These are phyloP conservation scores for Thymelicus sylvestris DNA, from an alignment of 2,888 invertebrate species.

Conservation along the genomic window DNA sequence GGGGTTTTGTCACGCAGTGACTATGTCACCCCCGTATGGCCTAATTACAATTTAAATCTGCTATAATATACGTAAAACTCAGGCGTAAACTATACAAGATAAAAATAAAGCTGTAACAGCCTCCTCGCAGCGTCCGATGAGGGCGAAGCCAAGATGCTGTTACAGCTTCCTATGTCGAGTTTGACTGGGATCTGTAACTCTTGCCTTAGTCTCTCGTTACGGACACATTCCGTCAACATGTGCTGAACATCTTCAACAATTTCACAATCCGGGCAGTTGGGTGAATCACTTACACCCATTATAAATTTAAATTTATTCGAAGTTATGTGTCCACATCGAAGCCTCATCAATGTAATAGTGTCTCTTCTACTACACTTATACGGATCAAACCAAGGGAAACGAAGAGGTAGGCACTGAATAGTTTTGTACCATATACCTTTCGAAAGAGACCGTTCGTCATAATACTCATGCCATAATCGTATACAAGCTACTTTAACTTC, in stretches of 20 bases:
- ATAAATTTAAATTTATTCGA: constrained; percentile 12
- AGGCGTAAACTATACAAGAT: too few relatives aligned
- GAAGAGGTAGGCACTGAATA: constrained; percentile 12
- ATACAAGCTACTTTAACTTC: not conserved
- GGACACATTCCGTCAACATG: constrained; percentile 7
- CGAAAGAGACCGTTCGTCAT: not conserved
- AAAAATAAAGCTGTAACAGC: not conserved
- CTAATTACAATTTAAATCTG: not conserved
- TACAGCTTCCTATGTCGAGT: not conserved
- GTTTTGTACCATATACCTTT: constrained; percentile 15
- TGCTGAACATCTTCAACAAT: not conserved
- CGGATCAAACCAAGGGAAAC: constrained; percentile 11
- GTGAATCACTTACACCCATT: not conserved
- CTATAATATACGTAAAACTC: too few relatives aligned
- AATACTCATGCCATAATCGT: constrained; percentile 19
- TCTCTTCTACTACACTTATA: not conserved
- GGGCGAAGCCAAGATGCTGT: constrained; percentile 1
- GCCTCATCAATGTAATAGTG: constrained; percentile 3
- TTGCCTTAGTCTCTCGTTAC: not conserved
- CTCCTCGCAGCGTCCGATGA: not conserved
- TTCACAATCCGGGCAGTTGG: not conserved
- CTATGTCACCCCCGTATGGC: constrained; percentile 3
- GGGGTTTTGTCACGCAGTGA: constrained; percentile 3
- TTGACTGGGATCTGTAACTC: not conserved
- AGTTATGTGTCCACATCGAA: constrained; percentile 11